These are phyloP conservation scores for Watsonalla binaria DNA, from an alignment of 2,888 invertebrate genomes.

Conservation along the genomic window DNA sequence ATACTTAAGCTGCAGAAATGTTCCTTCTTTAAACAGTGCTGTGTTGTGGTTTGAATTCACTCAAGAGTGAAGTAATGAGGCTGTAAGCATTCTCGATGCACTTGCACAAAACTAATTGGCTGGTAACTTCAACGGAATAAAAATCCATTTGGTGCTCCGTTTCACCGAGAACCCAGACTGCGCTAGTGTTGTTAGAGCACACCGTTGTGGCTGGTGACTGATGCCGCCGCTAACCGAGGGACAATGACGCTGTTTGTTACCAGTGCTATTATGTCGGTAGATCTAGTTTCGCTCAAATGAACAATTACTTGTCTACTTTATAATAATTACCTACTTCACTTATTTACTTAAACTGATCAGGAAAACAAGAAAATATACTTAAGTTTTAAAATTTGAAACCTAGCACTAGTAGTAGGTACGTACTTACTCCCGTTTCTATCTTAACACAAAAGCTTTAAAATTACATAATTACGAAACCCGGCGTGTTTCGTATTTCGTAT, in stretches of 20 bases:
- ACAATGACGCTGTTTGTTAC: not conserved
- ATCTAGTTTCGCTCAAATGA: not conserved
- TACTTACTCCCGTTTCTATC: too few species aligned
- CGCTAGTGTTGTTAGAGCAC: slow-evolving; percentile 29
- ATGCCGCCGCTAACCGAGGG: not conserved
- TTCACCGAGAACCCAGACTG: slow-evolving; percentile 22
- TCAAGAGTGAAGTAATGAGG: slow-evolving; percentile 47
- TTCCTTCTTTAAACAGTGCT: slow-evolving; percentile 13
- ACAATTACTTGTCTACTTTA: not conserved
- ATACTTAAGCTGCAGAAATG: not conserved
- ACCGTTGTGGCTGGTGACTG: not conserved
- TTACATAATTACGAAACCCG: too few species aligned
- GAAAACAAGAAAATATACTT: too few species aligned
- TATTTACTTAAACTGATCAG: too few species aligned
- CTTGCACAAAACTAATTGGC: slow-evolving; percentile 65
- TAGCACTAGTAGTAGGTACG: too few species aligned
- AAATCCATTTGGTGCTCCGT: slow-evolving; percentile 54
- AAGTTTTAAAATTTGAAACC: too few species aligned
- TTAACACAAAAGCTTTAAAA: too few species aligned
- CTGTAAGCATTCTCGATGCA: slow-evolving; percentile 57
- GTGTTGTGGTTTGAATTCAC: slow-evolving; percentile 36
- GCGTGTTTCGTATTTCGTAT: too few species aligned
- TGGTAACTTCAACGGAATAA: slow-evolving; percentile 59
- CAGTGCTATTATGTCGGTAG: not conserved
- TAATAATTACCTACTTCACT: too few species aligned